These are phyloP conservation scores for Chinchilla lanigera DNA, from an alignment of 2,113 vertebrate genomes.

Conservation along the genomic window DNA sequence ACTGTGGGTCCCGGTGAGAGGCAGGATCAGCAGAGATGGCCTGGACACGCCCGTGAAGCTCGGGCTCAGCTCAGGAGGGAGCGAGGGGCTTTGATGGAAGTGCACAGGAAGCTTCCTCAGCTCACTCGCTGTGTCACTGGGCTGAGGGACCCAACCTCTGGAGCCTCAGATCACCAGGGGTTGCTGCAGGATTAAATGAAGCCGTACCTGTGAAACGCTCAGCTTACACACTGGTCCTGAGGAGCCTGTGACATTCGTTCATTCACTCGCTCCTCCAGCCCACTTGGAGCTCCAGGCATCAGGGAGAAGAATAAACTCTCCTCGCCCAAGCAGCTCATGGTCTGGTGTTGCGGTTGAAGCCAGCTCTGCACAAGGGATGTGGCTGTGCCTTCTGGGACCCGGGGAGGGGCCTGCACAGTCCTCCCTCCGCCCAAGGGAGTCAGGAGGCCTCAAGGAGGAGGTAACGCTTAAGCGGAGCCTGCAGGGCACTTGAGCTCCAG, in stretches of 20 bases:
- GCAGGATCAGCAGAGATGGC: accelerated
- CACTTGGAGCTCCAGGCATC: background rate
- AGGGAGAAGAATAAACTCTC: background rate
- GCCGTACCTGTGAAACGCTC: background rate
- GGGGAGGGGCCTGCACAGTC: background rate
- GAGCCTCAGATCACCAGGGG: background rate
- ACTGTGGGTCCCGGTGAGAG: accelerated
- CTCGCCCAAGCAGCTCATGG: accelerated
- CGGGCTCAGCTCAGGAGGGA: background rate
- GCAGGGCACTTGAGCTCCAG: background rate
- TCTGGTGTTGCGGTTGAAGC: background rate
- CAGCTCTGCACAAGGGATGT: background rate
- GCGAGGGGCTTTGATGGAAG: background rate
- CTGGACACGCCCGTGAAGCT: background rate
- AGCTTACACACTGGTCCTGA: background rate
- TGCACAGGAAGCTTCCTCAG: background rate
- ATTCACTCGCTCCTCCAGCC: background rate
- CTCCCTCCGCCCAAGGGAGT: no score
- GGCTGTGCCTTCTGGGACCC: background rate
- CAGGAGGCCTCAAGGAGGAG: background rate
- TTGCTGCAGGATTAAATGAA: background rate
- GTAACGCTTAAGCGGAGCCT: background rate
- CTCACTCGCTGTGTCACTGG: background rate
- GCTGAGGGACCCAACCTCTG: background rate
- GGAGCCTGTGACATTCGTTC: no score